Evolutionary conservation across 1,140 invertebrate genomes (phyloP).

Genomic region (Brachystomella parvula): DNA sequence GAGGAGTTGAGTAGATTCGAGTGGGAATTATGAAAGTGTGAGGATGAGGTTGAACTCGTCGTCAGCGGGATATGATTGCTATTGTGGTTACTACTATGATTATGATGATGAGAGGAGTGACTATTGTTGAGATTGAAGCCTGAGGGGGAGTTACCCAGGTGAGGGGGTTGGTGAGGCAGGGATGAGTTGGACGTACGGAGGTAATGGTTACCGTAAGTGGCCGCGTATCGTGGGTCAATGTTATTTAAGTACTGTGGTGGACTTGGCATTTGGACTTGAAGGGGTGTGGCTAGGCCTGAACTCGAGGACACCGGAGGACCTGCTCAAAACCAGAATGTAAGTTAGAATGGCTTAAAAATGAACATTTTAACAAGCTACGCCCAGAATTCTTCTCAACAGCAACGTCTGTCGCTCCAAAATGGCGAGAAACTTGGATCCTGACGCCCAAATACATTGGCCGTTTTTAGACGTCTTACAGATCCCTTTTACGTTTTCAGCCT

Average conservation of each 20-base stretch:
- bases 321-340: no score
- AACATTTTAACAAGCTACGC: no score
- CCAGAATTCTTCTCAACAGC: no score
- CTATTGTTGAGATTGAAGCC: conserved; percentile 16
- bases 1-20: conserved; percentile 27
- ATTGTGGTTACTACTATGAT: conserved; percentile 24
- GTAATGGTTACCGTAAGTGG: conserved; percentile 81
- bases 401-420: no score
- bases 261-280: conserved; percentile 43
- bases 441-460: no score
- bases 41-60: conserved; percentile 2
- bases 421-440: no score
- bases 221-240: conserved; percentile 76
- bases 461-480: no score
- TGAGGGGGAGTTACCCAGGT: conserved; percentile 15
- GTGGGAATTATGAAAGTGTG: conserved; percentile 35
- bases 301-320: conserved; percentile 47
- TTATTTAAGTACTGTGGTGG: conserved; percentile 52
- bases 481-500: no score
- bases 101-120: conserved; percentile 16
- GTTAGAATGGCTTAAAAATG: no score
- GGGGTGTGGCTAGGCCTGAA: neutral
- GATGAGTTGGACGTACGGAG: conserved; percentile 53
- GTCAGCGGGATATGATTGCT: conserved; percentile 22
- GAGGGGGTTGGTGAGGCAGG: conserved; percentile 46